Percentiles rank a stretch among this genome's conserved stretches.
Conservation (phyloP, 2,797 vertebrate species). For the Tokudaia tokunoshimensis region DNA sequence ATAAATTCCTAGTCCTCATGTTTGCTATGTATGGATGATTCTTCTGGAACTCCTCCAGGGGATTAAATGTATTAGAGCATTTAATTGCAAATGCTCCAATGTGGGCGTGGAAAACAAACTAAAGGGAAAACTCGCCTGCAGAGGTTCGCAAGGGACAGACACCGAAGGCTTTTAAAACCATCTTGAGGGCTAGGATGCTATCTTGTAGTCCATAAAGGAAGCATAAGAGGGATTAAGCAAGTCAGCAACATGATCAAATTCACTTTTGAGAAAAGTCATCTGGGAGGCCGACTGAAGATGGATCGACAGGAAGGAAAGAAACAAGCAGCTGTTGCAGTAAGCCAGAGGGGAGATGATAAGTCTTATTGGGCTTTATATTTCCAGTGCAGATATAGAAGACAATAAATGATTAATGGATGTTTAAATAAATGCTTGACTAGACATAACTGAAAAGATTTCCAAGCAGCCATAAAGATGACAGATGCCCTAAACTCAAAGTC, state of each 20-base stretch:
- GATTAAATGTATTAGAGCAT: neutral
- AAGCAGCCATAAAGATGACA: slow-evolving; percentile 52
- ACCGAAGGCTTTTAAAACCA: slow-evolving; percentile 10
- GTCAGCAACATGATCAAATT: slow-evolving; percentile 39
- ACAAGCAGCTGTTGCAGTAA: neutral
- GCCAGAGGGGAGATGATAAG: neutral
- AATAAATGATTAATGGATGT: slow-evolving; percentile 56
- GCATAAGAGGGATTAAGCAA: neutral
- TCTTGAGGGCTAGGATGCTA: slow-evolving; percentile 17
- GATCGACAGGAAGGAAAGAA: neutral
- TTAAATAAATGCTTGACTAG: slow-evolving; percentile 60
- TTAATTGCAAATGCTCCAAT: neutral
- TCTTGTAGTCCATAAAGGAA: slow-evolving; percentile 1
- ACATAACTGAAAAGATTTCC: slow-evolving; percentile 49
- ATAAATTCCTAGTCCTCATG: neutral
- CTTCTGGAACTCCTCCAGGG: neutral
- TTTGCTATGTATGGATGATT: neutral
- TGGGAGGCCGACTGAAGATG: slow-evolving; percentile 24
- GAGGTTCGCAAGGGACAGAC: neutral
- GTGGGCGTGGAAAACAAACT: neutral
- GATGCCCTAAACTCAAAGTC: slow-evolving; percentile 12
- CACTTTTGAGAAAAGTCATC: slow-evolving; percentile 20
- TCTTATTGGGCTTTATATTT: slow-evolving; percentile 38
- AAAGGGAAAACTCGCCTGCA: neutral
- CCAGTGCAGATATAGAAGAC: neutral